phyloP scores from a whole-genome alignment of 2,888 invertebrate species.

The Cheilosia impressa region DNA sequence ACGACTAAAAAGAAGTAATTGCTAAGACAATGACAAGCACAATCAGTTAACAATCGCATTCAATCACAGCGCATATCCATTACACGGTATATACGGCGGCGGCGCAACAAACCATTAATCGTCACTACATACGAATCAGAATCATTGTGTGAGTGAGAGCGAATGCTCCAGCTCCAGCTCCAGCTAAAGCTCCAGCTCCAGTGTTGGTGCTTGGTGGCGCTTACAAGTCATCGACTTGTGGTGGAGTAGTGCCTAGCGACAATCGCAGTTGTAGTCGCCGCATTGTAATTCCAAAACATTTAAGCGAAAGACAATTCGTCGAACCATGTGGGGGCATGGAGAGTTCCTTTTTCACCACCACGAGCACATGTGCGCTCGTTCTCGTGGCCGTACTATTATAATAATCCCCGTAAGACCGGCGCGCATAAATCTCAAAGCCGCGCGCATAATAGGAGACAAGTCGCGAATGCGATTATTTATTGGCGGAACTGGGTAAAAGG shows the following conservation, averaged over 20 bases:
- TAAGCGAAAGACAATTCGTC: constrained; percentile 46
- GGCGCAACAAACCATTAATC: constrained; percentile 68
- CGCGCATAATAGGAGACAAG: constrained; percentile 70
- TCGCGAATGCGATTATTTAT: constrained; percentile 73
- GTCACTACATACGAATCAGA: constrained; percentile 40
- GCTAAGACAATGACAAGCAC: constrained; percentile 70
- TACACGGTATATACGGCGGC: constrained; percentile 44
- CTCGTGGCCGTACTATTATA: background rate
- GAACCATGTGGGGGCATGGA: constrained; percentile 13
- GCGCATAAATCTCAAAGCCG: constrained; percentile 71
- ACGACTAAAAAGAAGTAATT: constrained; percentile 66
- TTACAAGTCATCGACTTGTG: constrained; percentile 64
- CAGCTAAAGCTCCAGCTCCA: too few relatives aligned
- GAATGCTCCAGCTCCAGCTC: background rate
- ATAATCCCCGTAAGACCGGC: constrained; percentile 34
- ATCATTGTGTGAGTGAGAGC: background rate
- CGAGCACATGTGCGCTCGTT: background rate
- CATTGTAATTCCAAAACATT: constrained; percentile 59
- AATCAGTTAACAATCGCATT: constrained; percentile 73
- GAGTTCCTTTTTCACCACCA: constrained; percentile 8
- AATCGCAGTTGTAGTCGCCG: constrained; percentile 29
- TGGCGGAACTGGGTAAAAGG: constrained; percentile 69
- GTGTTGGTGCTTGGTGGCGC: constrained; percentile 64
- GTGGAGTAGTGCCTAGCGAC: constrained; percentile 54
- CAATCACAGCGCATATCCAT: constrained; percentile 70